Evolutionary conservation across 2,888 invertebrate species (phyloP).

Genomic region (Drosophila ustulata): DNA sequence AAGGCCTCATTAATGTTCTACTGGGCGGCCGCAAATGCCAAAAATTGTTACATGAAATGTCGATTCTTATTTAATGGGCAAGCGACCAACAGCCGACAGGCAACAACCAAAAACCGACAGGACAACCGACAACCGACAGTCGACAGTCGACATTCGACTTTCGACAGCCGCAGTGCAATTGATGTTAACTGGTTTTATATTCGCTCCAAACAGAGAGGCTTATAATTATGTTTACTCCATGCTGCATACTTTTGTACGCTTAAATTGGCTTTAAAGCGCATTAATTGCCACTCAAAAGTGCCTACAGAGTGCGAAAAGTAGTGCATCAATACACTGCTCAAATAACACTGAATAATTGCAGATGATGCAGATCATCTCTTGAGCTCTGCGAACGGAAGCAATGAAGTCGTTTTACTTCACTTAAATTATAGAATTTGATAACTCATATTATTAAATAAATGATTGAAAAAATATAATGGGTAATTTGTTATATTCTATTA

Average conservation of each 20-base stretch:
- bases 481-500: too few species aligned
- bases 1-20: conserved; percentile 67
- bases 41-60: conserved; percentile 60
- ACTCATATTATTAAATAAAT: too few species aligned
- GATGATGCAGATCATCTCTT: background rate
- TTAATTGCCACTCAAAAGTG: conserved; percentile 16
- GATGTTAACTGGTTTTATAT: conserved; percentile 33
- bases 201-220: conserved; percentile 11
- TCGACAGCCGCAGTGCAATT: conserved; percentile 32
- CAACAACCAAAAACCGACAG: conserved; percentile 13
- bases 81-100: conserved; percentile 13
- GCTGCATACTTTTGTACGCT: conserved; percentile 35
- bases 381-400: too few species aligned
- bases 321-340: conserved; percentile 2
- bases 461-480: too few species aligned
- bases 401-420: too few species aligned
- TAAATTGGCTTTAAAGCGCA: conserved; percentile 25
- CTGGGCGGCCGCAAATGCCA: conserved; percentile 56
- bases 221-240: conserved; percentile 39
- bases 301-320: background rate
- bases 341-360: conserved; percentile 1
- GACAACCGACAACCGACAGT: background rate
- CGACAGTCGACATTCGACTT: background rate
- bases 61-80: conserved; percentile 63
- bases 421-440: too few species aligned